phyloP scores from a whole-genome alignment of 2,797 vertebrate genomes.

The Esox lucius region DNA sequence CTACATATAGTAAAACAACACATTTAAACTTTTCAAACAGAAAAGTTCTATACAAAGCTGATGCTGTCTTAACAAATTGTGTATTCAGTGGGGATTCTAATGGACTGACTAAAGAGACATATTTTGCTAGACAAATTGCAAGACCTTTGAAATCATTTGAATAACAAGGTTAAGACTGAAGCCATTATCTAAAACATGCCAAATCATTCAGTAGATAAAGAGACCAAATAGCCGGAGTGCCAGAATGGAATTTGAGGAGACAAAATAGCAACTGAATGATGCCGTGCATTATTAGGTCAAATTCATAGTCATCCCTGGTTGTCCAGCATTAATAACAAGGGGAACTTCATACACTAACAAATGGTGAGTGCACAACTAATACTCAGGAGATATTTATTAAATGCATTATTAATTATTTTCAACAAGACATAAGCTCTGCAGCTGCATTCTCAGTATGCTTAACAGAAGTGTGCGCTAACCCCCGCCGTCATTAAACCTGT shows the following conservation, averaged over 20 bases:
- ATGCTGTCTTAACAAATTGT: background rate
- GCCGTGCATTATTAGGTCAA: slow-evolving; percentile 78
- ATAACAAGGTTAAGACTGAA: slow-evolving; percentile 62
- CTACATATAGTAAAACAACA: background rate
- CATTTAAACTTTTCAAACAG: background rate
- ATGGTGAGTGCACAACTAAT: slow-evolving; percentile 76
- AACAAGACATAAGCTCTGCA: slow-evolving; percentile 75
- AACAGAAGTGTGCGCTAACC: slow-evolving; percentile 57
- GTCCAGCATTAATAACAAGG: slow-evolving; percentile 77
- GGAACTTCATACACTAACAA: slow-evolving; percentile 73
- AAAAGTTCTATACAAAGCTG: background rate
- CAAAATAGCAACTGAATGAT: slow-evolving; percentile 77
- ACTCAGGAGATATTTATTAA: slow-evolving; percentile 83
- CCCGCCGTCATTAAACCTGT: slow-evolving; percentile 51
- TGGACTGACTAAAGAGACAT: background rate
- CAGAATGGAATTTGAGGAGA: slow-evolving; percentile 77
- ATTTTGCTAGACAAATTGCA: slow-evolving; percentile 24
- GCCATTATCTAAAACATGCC: slow-evolving; percentile 59
- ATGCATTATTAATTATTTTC: slow-evolving; percentile 83
- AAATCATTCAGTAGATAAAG: slow-evolving; percentile 63
- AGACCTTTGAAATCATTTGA: slow-evolving; percentile 49
- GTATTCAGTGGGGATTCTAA: background rate
- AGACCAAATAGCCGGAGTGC: slow-evolving; percentile 43
- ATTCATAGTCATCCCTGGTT: slow-evolving; percentile 73
- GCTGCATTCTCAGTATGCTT: slow-evolving; percentile 68